Base-by-base conservation (phyloP, 2,888 invertebrate genomes). In the Lepidocyrtinus sp. region DNA sequence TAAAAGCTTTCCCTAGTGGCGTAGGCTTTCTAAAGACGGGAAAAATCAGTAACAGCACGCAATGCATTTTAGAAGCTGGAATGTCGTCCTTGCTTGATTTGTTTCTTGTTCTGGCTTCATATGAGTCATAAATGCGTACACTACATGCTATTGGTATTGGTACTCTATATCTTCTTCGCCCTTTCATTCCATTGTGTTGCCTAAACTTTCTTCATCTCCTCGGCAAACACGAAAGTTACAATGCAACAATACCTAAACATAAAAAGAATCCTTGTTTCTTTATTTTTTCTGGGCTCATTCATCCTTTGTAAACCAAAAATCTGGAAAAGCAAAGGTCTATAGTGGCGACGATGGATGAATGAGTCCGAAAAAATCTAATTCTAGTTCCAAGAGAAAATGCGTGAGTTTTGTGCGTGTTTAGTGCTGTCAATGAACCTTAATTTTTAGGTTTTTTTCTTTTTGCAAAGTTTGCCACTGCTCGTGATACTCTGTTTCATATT, bases 221-320 rank as follows among this genome's bases (percentile, higher is more conserved):
- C 36, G 5, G 36, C 5, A 36, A 7, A n/a, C 21, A 26, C 59
- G 26, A 65, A 65, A 22, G 24, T 1, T 71, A 45, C 55, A 55
- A 55, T 55, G 71, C 46, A 46, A 62, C 61, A 55, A 55, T 55
- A 24, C 22, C 62, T 27, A 22, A 45, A 7, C 27, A 27, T 5
- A 17, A 25, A 7, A 24, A 61, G 36, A 62, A 62, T 71, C 24
- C 62, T 45, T 62, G 71, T 71, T 62, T 71, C 46, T 46, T 62
- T 27, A 55, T 71, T 62, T 64, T 19, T 71, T 64, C 71, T 71
- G 71, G 76, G 21, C 36, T 27, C 71, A 65, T 71, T 70, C 64
- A 26, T 24, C 62, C 75, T 19, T 55, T 17, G 5, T 2, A 36
- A 5, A 17, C n/a, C 55, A n/a, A 55, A n/a, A 55, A n/a, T n/a